Percentiles rank a stretch among this genome's conserved stretches.
phyloP scores from a whole-genome alignment of 2,113 vertebrate species.

The Chloropsis hardwickii region DNA sequence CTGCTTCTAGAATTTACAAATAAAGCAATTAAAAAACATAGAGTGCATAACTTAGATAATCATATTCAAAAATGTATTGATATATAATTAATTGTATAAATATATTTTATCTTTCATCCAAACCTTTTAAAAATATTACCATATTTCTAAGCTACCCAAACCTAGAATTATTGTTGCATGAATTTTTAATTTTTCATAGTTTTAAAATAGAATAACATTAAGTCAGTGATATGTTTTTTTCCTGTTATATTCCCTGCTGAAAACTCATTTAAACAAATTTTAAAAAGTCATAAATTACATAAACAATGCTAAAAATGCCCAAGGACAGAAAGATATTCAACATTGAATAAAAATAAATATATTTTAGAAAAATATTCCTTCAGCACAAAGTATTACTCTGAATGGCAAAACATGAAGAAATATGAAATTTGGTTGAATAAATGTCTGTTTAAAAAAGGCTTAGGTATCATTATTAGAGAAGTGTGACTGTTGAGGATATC shows the following conservation, averaged over 20 bases:
- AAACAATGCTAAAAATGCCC: not conserved
- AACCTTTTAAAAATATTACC: not conserved
- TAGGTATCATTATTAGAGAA: not conserved
- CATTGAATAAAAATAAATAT: not conserved
- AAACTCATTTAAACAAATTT: not conserved
- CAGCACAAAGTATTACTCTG: not conserved
- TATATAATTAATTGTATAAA: not conserved
- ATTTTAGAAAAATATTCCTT: not conserved
- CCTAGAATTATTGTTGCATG: not conserved
- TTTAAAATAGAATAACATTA: not conserved
- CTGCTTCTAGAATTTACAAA: not conserved
- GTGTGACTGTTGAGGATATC: not conserved
- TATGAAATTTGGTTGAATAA: not conserved
- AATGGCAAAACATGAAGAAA: not conserved
- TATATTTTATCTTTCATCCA: not conserved
- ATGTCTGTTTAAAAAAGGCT: not conserved
- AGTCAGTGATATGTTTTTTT: not conserved
- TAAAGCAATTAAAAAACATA: not conserved
- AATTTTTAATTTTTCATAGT: not conserved
- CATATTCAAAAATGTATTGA: not conserved
- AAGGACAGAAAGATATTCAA: not conserved
- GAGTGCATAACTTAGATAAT: not conserved
- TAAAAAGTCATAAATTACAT: not conserved
- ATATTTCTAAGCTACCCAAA: not conserved
- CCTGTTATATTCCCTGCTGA: not conserved